Evolutionary conservation across 1,140 invertebrate species (phyloP).

Genomic region (Augochlora pura): DNA sequence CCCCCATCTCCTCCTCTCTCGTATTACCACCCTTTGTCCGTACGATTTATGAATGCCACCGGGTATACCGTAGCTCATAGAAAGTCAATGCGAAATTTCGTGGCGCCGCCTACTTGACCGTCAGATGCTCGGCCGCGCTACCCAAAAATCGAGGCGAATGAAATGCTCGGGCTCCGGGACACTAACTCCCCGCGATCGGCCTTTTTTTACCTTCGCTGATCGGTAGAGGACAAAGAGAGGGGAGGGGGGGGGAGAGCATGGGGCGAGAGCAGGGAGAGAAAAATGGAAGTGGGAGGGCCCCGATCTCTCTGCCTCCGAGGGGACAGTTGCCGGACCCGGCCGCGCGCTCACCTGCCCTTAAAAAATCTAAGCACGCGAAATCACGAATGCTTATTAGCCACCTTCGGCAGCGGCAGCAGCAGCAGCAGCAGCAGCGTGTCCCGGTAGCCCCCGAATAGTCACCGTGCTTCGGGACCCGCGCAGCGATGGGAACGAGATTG

Average conservation of each 20-base stretch:
- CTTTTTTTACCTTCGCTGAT: constrained; percentile 20
- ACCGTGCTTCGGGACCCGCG: not conserved
- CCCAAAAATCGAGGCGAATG: constrained; percentile 27
- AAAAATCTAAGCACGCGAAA: constrained; percentile 71
- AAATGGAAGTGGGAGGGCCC: constrained; percentile 23
- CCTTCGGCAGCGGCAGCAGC: constrained; percentile 20
- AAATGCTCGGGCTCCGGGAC: constrained; percentile 40
- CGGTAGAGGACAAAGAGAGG: not conserved
- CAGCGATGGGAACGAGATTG: constrained; percentile 24
- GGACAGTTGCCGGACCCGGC: constrained; percentile 60
- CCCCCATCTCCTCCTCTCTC: no score
- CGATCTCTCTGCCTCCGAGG: constrained; percentile 66
- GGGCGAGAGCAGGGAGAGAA: no score
- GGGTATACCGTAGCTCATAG: constrained; percentile 45
- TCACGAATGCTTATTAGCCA: constrained; percentile 69
- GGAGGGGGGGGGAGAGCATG: not conserved
- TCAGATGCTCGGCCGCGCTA: constrained; percentile 28
- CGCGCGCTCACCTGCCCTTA: constrained; percentile 69
- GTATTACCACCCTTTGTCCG: no score
- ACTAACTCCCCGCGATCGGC: constrained; percentile 20
- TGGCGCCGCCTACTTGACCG: constrained; percentile 57
- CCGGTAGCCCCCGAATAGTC: constrained; percentile 30
- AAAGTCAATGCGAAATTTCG: constrained; percentile 62
- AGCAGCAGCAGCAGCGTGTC: no score
- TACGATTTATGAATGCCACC: constrained; percentile 59